Conservation (phyloP, 2,888 invertebrate species). For the Capitulum mitella region DNA sequence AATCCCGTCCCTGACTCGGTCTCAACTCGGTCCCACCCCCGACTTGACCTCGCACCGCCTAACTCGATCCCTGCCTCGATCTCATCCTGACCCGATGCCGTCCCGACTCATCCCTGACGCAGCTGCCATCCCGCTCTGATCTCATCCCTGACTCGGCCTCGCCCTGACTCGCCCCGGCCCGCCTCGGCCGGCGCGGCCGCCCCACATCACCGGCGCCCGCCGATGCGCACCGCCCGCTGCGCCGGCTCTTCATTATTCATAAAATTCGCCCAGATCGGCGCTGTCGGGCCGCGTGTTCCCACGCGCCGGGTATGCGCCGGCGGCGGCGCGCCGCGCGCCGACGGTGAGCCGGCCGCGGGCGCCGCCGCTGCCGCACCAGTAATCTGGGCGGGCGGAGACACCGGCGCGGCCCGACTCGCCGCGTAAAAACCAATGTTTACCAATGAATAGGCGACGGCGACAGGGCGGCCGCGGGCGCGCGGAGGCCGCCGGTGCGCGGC, state of each 20-base stretch:
- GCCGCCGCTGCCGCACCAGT: not conserved
- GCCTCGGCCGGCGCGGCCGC: not conserved
- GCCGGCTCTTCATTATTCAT: conserved; percentile 19
- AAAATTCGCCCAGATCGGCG: not conserved
- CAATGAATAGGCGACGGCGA: conserved; percentile 8
- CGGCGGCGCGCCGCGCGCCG: not conserved
- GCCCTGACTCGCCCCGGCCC: not conserved
- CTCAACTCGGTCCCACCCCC: too few relatives aligned
- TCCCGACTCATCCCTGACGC: too few relatives aligned
- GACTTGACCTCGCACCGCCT: too few relatives aligned
- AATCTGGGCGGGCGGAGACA: conserved; percentile 8
- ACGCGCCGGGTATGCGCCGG: conserved; percentile 18
- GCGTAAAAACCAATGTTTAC: conserved; percentile 17
- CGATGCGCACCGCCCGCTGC: not conserved
- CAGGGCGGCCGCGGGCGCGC: not conserved
- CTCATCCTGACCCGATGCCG: too few relatives aligned
- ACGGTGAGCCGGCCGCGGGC: not conserved
- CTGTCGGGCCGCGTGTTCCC: not conserved
- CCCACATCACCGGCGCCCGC: not conserved
- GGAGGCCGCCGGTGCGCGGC: not conserved
- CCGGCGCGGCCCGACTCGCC: not conserved
- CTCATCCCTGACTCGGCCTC: too few relatives aligned
- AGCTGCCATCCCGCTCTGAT: too few relatives aligned
- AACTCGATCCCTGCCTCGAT: too few relatives aligned
- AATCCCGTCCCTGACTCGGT: too few relatives aligned